phyloP scores from a whole-genome alignment of 2,888 invertebrate species.

The Calameuta pallipes region DNA sequence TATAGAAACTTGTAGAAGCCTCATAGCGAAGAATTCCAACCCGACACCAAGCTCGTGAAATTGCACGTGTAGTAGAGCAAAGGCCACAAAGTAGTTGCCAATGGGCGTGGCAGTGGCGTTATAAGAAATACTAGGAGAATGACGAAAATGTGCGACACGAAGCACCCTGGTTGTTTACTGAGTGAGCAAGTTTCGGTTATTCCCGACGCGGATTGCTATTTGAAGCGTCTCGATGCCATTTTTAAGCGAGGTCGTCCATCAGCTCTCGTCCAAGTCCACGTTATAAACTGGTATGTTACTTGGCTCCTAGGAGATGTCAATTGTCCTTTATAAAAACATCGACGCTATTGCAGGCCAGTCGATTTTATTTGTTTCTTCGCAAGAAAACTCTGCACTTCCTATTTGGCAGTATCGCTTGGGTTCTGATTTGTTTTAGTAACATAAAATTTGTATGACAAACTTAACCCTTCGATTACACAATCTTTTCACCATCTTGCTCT shows the following conservation, averaged over 20 bases:
- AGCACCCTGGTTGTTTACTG: not conserved
- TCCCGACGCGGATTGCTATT: slow-evolving; percentile 38
- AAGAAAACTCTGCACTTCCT: not conserved
- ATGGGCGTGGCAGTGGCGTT: not conserved
- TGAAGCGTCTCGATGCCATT: slow-evolving; percentile 33
- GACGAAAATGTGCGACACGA: not conserved
- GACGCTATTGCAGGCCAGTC: not conserved
- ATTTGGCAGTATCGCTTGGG: too few species aligned
- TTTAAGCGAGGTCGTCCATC: slow-evolving; percentile 29
- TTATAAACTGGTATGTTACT: not conserved
- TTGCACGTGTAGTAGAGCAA: not conserved
- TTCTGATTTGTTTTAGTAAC: too few species aligned
- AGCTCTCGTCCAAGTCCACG: not conserved
- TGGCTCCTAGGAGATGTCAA: not conserved
- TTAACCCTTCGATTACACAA: not conserved
- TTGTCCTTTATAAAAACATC: not conserved
- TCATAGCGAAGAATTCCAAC: not conserved
- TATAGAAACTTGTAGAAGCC: not conserved
- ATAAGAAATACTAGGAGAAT: not conserved
- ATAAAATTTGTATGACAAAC: not conserved
- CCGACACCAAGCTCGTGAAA: not conserved
- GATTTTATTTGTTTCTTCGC: not conserved
- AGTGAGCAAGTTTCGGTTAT: not conserved
- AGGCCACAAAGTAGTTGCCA: not conserved
- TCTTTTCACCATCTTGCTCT: too few species aligned